Percentiles rank a stretch among this genome's conserved stretches.
Conservation (phyloP, 2,113 vertebrate species). For the Podilymbus podiceps region DNA sequence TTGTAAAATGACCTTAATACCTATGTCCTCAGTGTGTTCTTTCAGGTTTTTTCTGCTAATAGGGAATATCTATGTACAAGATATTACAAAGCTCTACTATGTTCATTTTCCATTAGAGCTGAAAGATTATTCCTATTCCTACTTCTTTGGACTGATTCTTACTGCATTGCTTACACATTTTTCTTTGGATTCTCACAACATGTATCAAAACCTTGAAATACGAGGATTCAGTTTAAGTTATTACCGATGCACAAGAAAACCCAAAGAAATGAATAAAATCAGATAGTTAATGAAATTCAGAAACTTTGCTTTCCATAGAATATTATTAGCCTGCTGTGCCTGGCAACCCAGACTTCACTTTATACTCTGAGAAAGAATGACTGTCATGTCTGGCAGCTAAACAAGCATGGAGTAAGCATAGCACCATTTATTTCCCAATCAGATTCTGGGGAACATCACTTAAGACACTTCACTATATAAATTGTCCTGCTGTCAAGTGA, state of each 20-base stretch:
- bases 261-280: neutral
- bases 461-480: neutral
- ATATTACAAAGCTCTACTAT: neutral
- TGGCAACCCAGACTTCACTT: conserved; percentile 30
- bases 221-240: neutral
- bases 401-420: neutral
- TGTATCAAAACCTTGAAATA: neutral
- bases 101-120: neutral
- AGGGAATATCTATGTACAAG: neutral
- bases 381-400: conserved; percentile 24
- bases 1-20: neutral
- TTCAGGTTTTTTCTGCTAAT: neutral
- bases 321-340: conserved; percentile 30
- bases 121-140: neutral
- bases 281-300: conserved; percentile 52
- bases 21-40: neutral
- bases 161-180: neutral
- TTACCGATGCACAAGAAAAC: neutral
- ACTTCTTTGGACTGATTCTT: neutral
- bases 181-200: neutral
- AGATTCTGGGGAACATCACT: conserved; percentile 43
- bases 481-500: neutral
- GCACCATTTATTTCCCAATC: conserved; percentile 17
- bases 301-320: conserved; percentile 1
- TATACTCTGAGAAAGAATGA: neutral